phyloP scores from a whole-genome alignment of 2,888 invertebrate species.

The Drosophila merina region DNA sequence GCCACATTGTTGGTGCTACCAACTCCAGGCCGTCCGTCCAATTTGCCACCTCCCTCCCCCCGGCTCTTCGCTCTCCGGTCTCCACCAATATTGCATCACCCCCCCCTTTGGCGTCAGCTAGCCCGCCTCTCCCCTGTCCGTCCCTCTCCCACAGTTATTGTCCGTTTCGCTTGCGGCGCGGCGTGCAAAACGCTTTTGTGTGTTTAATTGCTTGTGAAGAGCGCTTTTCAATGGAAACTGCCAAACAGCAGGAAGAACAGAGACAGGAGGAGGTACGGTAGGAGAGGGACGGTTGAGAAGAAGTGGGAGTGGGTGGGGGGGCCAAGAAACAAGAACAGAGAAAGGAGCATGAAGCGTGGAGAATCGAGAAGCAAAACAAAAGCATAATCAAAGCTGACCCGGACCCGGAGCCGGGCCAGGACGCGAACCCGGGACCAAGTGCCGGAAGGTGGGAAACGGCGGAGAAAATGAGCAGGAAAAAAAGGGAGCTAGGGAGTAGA shows the following conservation, averaged over 20 bases:
- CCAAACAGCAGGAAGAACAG: slow-evolving; percentile 40
- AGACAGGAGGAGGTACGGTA: slow-evolving; percentile 5
- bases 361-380: slow-evolving; percentile 20
- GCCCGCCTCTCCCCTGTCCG: neutral
- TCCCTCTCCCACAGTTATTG: slow-evolving; percentile 11
- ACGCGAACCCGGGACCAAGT: slow-evolving; percentile 11
- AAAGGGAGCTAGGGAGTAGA: slow-evolving; percentile 1
- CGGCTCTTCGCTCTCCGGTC: neutral
- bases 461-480: neutral
- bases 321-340: slow-evolving; percentile 4
- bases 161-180: slow-evolving; percentile 68
- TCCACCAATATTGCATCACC: neutral
- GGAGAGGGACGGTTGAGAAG: neutral
- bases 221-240: slow-evolving; percentile 80
- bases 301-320: slow-evolving; percentile 7
- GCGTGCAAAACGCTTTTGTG: slow-evolving; percentile 81
- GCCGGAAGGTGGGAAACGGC: slow-evolving; percentile 24
- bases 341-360: slow-evolving; percentile 19
- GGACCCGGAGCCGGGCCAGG: slow-evolving; percentile 23
- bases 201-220: slow-evolving; percentile 83
- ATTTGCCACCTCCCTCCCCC: neutral
- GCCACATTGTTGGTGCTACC: slow-evolving; percentile 67
- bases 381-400: slow-evolving; percentile 7
- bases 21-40: slow-evolving; percentile 2
- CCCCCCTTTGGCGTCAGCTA: neutral